phyloP scores from a whole-genome alignment of 2,888 invertebrate genomes.

The Euphydryas editha region DNA sequence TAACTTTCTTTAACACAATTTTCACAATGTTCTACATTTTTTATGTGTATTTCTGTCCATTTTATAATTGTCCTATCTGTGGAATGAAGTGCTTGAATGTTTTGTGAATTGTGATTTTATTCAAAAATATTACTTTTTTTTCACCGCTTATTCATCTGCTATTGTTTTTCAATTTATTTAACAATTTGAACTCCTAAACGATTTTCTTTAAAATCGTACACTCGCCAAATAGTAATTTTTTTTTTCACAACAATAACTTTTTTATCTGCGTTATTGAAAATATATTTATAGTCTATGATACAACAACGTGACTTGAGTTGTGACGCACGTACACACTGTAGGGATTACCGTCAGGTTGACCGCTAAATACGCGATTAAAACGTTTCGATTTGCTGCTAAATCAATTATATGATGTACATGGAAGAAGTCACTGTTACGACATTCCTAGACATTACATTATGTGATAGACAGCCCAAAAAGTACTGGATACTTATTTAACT shows the following conservation, averaged over 20 bases:
- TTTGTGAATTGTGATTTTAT: constrained; percentile 39
- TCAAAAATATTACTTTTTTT: constrained; percentile 44
- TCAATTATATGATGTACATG: too few species aligned
- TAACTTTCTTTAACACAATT: constrained; percentile 41
- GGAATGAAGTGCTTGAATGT: constrained; percentile 64
- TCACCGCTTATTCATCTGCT: constrained; percentile 33
- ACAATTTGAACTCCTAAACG: constrained; percentile 47
- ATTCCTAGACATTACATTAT: too few species aligned
- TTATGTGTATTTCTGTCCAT: constrained; percentile 48
- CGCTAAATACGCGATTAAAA: too few species aligned
- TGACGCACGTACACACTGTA: not conserved
- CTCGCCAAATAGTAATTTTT: constrained; percentile 7
- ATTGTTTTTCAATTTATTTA: constrained; percentile 37
- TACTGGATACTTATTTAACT: too few species aligned
- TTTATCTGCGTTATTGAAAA: not conserved
- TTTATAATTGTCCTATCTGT: constrained; percentile 58
- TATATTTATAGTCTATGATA: not conserved
- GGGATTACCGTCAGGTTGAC: too few species aligned
- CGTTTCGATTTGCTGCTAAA: too few species aligned
- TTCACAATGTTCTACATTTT: constrained; percentile 17
- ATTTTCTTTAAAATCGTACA: constrained; percentile 42
- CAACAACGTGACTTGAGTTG: not conserved
- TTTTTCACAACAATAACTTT: not conserved
- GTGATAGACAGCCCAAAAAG: too few species aligned
- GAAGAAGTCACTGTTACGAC: too few species aligned